phyloP scores from a whole-genome alignment of 2,888 invertebrate species.

The Chrysolina haemoptera region DNA sequence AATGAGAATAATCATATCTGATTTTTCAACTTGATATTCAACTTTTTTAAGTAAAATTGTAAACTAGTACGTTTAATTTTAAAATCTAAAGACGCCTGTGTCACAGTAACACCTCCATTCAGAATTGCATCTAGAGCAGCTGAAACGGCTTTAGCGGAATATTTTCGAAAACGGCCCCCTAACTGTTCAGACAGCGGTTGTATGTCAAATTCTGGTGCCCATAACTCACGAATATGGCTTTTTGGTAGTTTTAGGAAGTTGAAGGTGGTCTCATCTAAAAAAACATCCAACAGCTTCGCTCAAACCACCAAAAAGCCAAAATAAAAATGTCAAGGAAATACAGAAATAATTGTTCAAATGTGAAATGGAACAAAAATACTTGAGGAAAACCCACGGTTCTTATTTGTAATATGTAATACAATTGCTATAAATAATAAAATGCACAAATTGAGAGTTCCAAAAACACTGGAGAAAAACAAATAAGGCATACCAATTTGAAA shows the following conservation, averaged over 20 bases:
- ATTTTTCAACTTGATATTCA: slow-evolving; percentile 68
- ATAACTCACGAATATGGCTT: slow-evolving; percentile 32
- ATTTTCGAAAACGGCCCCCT: slow-evolving; percentile 64
- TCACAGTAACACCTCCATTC: slow-evolving; percentile 71
- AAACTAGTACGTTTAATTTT: slow-evolving; percentile 73
- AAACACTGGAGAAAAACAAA: too few relatives aligned
- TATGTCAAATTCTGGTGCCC: slow-evolving; percentile 48
- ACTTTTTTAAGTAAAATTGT: slow-evolving; percentile 73
- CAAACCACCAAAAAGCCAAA: slow-evolving; percentile 47
- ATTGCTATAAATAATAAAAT: too few relatives aligned
- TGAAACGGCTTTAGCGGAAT: slow-evolving; percentile 70
- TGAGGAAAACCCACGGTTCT: background rate
- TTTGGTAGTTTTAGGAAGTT: slow-evolving; percentile 42
- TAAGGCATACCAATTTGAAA: background rate
- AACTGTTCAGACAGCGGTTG: slow-evolving; percentile 48
- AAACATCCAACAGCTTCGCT: slow-evolving; percentile 44
- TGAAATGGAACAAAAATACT: background rate
- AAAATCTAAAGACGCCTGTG: slow-evolving; percentile 71
- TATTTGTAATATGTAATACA: too few relatives aligned
- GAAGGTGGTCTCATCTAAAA: slow-evolving; percentile 41
- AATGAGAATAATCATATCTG: too few relatives aligned
- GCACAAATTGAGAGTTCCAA: background rate
- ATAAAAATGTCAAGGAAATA: slow-evolving; percentile 43
- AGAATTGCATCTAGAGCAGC: slow-evolving; percentile 71
- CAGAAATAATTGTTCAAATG: slow-evolving; percentile 22